phyloP scores from a whole-genome alignment of 2,797 vertebrate species.

The Trematomus bernacchii region DNA sequence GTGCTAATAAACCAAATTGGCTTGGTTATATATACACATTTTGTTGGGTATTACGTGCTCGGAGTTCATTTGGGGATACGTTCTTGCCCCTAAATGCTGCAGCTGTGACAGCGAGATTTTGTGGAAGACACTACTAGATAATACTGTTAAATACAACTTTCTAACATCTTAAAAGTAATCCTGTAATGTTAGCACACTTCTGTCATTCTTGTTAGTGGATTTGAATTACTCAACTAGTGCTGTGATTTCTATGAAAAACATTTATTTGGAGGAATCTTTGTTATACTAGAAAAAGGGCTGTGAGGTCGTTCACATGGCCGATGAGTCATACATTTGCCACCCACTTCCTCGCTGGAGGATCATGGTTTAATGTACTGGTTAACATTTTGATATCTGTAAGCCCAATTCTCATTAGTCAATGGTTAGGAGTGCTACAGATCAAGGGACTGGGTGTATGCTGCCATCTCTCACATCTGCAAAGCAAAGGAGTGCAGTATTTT shows the following conservation, averaged over 20 bases:
- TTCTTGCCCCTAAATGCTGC: not conserved
- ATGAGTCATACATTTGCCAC: slow-evolving; percentile 32
- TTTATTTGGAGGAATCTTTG: slow-evolving; percentile 17
- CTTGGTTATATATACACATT: not conserved
- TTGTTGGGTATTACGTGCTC: not conserved
- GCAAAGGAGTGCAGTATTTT: not conserved
- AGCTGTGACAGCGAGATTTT: slow-evolving; percentile 8
- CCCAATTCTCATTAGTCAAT: slow-evolving; percentile 5
- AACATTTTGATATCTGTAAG: slow-evolving; percentile 15
- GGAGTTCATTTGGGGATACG: not conserved
- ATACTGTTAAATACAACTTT: slow-evolving; percentile 47
- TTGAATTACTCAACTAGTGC: slow-evolving; percentile 8
- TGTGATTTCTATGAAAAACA: slow-evolving; percentile 1
- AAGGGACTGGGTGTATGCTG: slow-evolving; percentile 6
- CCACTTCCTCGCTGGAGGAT: slow-evolving; percentile 3
- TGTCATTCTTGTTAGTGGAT: slow-evolving; percentile 2
- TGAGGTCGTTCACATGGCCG: slow-evolving; percentile 11
- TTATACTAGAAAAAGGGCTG: slow-evolving; percentile 10
- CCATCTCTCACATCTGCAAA: slow-evolving; percentile 1
- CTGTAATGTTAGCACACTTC: slow-evolving; percentile 21
- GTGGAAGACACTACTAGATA: not conserved
- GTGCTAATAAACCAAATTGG: not conserved
- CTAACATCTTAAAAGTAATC: slow-evolving; percentile 24
- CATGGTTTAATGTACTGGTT: not conserved
- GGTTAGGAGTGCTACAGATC: slow-evolving; percentile 7